These are phyloP conservation scores for Allobates femoralis DNA, from an alignment of 2,797 vertebrate genomes.

Conservation along the genomic window DNA sequence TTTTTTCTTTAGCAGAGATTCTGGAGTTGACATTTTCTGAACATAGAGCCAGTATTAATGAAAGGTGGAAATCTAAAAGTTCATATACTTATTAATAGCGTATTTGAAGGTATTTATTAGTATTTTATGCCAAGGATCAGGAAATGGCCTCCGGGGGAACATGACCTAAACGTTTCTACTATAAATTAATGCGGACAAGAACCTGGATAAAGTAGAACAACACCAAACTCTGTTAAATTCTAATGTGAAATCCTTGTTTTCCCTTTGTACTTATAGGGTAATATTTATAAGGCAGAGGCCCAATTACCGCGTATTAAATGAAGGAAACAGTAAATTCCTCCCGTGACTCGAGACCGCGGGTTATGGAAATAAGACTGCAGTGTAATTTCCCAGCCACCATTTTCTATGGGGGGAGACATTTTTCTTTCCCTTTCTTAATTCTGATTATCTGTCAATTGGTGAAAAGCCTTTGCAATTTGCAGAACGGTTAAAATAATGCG, in stretches of 20 bases:
- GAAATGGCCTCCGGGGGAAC: constrained; percentile 18
- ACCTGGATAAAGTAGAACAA: constrained; percentile 32
- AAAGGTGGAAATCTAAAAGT: background rate
- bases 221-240: background rate
- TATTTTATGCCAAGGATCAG: constrained; percentile 33
- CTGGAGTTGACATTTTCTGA: background rate
- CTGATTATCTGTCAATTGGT: constrained; percentile 46
- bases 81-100: constrained; percentile 25
- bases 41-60: background rate
- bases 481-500: constrained; percentile 22
- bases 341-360: constrained; percentile 34
- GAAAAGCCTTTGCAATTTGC: constrained; percentile 43
- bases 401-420: background rate
- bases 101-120: constrained; percentile 12
- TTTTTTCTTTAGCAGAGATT: background rate
- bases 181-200: constrained; percentile 16
- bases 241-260: background rate
- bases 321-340: constrained; percentile 58
- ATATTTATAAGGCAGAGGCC: constrained; percentile 50
- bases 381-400: constrained; percentile 22
- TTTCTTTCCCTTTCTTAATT: background rate
- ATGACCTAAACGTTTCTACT: constrained; percentile 14
- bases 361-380: constrained; percentile 49
- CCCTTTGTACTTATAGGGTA: constrained; percentile 44
- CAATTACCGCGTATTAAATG: constrained; percentile 47